These are phyloP conservation scores for Drosophila guanche DNA, from an alignment of 1,140 invertebrate species.

Conservation along the genomic window DNA sequence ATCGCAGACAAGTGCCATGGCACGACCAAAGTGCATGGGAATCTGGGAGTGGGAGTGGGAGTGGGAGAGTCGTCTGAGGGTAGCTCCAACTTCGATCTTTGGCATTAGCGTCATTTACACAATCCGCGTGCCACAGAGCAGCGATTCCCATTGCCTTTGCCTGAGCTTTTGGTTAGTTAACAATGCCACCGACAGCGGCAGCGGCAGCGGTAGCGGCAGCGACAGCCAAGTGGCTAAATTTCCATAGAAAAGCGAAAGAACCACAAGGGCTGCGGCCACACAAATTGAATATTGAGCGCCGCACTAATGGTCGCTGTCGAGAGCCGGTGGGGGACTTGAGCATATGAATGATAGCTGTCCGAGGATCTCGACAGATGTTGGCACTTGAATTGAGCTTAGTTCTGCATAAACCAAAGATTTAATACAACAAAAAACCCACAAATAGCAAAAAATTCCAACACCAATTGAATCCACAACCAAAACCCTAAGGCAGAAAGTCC, in stretches of 20 bases:
- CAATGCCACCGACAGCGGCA: slow-evolving; percentile 20
- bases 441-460: background rate
- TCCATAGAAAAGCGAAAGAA: slow-evolving; percentile 67
- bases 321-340: background rate
- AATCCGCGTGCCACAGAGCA: slow-evolving; percentile 33
- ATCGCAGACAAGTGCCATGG: slow-evolving; percentile 54
- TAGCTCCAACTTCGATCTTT: slow-evolving; percentile 37
- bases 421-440: background rate
- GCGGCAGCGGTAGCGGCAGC: background rate
- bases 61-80: background rate
- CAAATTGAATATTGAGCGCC: slow-evolving; percentile 12
- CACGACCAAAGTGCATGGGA: slow-evolving; percentile 3
- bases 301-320: slow-evolving; percentile 35
- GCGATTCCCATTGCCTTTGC: background rate
- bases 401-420: background rate
- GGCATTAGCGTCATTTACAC: slow-evolving; percentile 71
- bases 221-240: slow-evolving; percentile 67
- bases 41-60: background rate
- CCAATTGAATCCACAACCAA: slow-evolving; percentile 1
- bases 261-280: slow-evolving; percentile 33
- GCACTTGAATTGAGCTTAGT: too few species aligned
- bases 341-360: slow-evolving; percentile 13
- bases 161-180: slow-evolving; percentile 48
- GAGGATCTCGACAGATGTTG: too few species aligned
- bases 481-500: slow-evolving; percentile 10